These are phyloP conservation scores for Mus musculus DNA, from an alignment of 2,113 vertebrate species.

Conservation along the genomic window DNA sequence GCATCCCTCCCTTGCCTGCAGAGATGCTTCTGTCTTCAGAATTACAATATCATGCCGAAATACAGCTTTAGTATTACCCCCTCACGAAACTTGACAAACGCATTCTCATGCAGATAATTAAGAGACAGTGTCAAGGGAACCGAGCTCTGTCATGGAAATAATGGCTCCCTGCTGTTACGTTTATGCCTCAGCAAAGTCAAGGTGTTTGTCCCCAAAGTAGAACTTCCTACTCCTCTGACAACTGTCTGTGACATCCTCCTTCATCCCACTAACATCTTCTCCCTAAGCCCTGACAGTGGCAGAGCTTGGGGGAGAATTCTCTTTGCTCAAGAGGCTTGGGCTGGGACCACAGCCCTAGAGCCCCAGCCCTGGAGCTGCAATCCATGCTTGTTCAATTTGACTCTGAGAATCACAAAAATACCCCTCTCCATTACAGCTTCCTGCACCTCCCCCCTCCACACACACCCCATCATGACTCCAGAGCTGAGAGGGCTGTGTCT, in stretches of 20 bases:
- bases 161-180: constrained; percentile 76
- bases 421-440: background rate
- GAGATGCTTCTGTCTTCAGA: constrained; percentile 60
- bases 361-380: background rate
- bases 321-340: background rate
- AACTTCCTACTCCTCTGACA: constrained; percentile 60
- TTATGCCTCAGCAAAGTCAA: constrained; percentile 79
- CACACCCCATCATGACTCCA: background rate
- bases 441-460: background rate
- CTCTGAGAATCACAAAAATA: background rate
- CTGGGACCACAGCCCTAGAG: background rate
- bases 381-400: background rate
- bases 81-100: constrained; percentile 79
- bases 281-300: background rate
- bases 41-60: constrained; percentile 73
- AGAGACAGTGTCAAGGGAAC: constrained; percentile 80
- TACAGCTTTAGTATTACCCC: constrained; percentile 73
- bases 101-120: constrained; percentile 82
- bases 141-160: constrained; percentile 78
- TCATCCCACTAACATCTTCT: background rate
- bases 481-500: background rate
- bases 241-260: constrained; percentile 45
- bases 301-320: background rate
- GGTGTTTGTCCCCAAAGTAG: constrained; percentile 70
- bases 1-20: background rate